These are phyloP conservation scores for Oophaga pumilio DNA, from an alignment of 2,113 vertebrate genomes.

Conservation along the genomic window DNA sequence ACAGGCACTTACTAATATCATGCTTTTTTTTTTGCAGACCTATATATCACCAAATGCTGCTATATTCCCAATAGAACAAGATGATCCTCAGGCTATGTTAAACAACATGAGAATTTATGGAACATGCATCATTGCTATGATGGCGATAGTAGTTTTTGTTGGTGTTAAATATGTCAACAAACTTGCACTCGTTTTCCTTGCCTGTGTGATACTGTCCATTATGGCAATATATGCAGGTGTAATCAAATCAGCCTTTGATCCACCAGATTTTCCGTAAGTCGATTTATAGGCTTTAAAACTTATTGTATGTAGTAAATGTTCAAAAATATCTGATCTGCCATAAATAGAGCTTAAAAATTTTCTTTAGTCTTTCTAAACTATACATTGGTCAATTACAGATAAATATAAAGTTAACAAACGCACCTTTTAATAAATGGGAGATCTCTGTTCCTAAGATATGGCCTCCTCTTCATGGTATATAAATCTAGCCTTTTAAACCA, in stretches of 20 bases:
- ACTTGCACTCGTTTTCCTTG: slow-evolving; percentile 93
- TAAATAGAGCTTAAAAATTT: no score
- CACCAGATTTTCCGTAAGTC: slow-evolving; percentile 92
- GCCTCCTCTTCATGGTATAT: no score
- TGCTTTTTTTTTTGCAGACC: slow-evolving; percentile 73
- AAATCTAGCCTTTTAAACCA: no score
- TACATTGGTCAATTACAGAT: no score
- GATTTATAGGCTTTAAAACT: no score
- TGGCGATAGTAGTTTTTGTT: slow-evolving; percentile 96
- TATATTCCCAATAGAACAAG: slow-evolving; percentile 93
- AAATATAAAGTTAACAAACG: no score
- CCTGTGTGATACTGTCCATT: slow-evolving; percentile 97
- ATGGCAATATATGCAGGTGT: slow-evolving; percentile 94
- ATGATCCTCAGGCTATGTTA: slow-evolving; percentile 88
- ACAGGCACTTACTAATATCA: not conserved
- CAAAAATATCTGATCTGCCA: not conserved
- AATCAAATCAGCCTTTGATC: slow-evolving; percentile 90
- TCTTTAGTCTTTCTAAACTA: no score
- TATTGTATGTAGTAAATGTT: no score
- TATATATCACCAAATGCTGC: slow-evolving; percentile 92
- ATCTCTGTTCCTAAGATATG: no score
- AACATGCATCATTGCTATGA: slow-evolving; percentile 90
- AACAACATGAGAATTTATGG: slow-evolving; percentile 99
- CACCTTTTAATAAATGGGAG: no score
- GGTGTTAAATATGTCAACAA: slow-evolving; percentile 99